phyloP scores from a whole-genome alignment of 2,797 vertebrate genomes.

The Chrysocyon brachyurus region DNA sequence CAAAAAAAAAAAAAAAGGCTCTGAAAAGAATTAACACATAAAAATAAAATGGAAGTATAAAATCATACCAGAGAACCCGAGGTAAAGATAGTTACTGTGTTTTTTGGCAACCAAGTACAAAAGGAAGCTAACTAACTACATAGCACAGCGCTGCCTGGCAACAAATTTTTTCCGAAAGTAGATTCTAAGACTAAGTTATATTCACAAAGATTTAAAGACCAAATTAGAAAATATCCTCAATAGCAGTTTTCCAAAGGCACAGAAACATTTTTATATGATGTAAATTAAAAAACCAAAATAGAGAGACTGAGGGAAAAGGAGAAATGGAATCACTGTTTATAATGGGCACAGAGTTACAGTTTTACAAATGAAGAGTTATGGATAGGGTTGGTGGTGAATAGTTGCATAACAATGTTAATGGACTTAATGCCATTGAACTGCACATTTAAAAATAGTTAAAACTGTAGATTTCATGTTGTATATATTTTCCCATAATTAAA shows the following conservation, averaged over 20 bases:
- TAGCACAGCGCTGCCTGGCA: neutral
- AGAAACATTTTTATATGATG: neutral
- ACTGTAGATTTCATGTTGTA: neutral
- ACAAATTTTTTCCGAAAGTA: slow-evolving; percentile 25
- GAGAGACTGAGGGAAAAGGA: neutral
- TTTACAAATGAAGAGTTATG: neutral
- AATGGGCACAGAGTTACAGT: neutral
- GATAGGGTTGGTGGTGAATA: neutral
- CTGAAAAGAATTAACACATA: neutral
- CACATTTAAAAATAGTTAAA: slow-evolving; percentile 8
- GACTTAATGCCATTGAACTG: neutral
- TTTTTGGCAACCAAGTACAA: neutral
- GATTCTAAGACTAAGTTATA: slow-evolving; percentile 4
- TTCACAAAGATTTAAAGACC: neutral
- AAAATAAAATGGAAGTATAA: neutral
- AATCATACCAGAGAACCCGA: neutral
- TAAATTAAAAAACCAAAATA: slow-evolving; percentile 2
- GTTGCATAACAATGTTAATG: neutral
- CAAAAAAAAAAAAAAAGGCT: neutral
- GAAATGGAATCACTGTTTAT: neutral
- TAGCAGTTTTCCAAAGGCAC: neutral
- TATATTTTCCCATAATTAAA: neutral
- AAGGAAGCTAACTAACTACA: neutral
- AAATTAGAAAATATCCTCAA: slow-evolving; percentile 33
- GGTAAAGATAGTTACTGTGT: neutral